phyloP scores from a whole-genome alignment of 2,797 vertebrate genomes.

The Carduelis carduelis region DNA sequence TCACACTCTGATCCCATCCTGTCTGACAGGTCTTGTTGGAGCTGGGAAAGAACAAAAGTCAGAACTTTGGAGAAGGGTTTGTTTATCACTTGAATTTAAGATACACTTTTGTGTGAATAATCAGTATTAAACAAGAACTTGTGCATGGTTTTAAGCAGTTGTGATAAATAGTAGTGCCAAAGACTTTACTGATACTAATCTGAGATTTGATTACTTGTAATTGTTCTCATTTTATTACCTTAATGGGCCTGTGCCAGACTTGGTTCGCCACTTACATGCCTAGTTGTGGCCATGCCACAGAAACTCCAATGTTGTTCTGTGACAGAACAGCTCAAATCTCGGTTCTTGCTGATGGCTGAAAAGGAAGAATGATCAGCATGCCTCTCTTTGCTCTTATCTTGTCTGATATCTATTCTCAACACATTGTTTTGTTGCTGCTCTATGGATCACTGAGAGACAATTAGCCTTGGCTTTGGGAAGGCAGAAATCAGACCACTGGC shows the following conservation, averaged over 20 bases:
- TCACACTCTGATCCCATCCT: neutral
- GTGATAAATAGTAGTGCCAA: neutral
- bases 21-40: neutral
- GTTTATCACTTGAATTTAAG: neutral
- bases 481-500: neutral
- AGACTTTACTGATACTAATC: neutral
- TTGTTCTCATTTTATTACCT: neutral
- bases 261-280: neutral
- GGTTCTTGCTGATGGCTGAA: neutral
- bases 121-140: neutral
- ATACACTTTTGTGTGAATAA: neutral
- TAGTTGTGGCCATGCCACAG: neutral
- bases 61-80: neutral
- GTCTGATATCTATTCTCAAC: neutral
- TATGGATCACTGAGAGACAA: neutral
- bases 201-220: neutral
- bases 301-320: neutral
- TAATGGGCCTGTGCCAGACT: neutral
- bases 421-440: neutral
- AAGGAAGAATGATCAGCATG: neutral
- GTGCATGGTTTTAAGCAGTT: neutral
- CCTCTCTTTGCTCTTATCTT: neutral
- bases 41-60: neutral
- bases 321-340: neutral
- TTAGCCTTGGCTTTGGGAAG: neutral